These are phyloP conservation scores for Parotocinclus haroldoi DNA, from an alignment of 2,797 vertebrate species.

Conservation along the genomic window DNA sequence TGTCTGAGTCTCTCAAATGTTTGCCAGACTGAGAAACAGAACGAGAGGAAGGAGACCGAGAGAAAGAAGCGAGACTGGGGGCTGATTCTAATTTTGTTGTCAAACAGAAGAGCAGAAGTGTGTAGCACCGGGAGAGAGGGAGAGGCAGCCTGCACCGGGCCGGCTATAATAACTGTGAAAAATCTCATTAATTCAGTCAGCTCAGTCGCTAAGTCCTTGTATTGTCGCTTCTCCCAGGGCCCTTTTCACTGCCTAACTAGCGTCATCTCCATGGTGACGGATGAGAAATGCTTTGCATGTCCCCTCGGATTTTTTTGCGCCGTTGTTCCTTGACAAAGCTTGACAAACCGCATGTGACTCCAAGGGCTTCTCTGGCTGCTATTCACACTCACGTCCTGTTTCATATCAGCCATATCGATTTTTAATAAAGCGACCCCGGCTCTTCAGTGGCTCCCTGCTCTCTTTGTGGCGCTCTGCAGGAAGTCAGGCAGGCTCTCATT, in stretches of 20 bases:
- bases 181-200: constrained; percentile 97
- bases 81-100: no score
- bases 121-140: constrained; percentile 14
- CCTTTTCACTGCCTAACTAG: constrained; percentile 92
- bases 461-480: constrained; percentile 30
- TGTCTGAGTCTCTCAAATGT: no score
- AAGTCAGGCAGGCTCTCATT: constrained; percentile 1
- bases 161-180: constrained; percentile 96
- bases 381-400: constrained; percentile 54
- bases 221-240: constrained; percentile 93
- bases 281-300: constrained; percentile 84
- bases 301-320: constrained; percentile 64
- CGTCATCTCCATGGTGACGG: constrained; percentile 91
- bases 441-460: constrained; percentile 16
- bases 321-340: constrained; percentile 89
- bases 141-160: constrained; percentile 64
- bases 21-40: no score
- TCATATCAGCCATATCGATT: constrained; percentile 68
- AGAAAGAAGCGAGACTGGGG: not conserved
- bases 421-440: constrained; percentile 58
- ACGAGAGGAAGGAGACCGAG: not conserved
- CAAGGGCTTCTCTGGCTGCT: constrained; percentile 80
- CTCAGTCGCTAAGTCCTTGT: constrained; percentile 84
- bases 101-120: no score
- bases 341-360: constrained; percentile 95